Evolutionary conservation across 1,140 invertebrate species (phyloP), one percentile per base, ranked within the genome.

Genomic region (Pachypeltis micranthus): DNA sequence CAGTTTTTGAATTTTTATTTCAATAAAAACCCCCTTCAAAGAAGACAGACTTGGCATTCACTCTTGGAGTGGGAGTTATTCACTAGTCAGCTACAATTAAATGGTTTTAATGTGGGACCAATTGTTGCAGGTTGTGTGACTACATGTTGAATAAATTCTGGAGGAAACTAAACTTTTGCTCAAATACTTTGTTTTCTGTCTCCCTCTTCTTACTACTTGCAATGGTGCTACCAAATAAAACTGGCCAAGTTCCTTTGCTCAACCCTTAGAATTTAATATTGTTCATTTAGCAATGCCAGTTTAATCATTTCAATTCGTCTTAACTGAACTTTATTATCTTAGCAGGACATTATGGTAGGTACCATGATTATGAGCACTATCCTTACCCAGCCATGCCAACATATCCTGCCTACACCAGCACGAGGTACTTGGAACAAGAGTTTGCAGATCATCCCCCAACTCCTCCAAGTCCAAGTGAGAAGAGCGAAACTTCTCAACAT

Each of bases 311-410:
- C 29, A 31, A n/a, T 24, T 14, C 55, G 26, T 16, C 34, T 55
- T 3, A 21, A n/a, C 34, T 31, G 12, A 54, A 34, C 58, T 61
- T 62, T 55, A 59, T 61, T 1, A 56, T 67, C 62, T 4, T 47
- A 71, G 71, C 65, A 2, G 65, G 67, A 47, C 68, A 70, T 62
- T 70, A 70, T 63, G 65, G 63, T 31, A 69, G 72, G 34, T 80
- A 80, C 70, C 78, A 78, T 67, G 81, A 84, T 66, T 84, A 83
- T 71, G 81, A 83, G 44, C 79, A 80, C 62, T 83, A 83, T 70
- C 73, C 74, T 19, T 73, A 72, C 61, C 73, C 74, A 77, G 77
- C 66, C 73, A 75, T 56, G 64, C 66, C 44, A 69, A 69, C 61
- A 62, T 74, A 67, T 69, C 72, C 70, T 68, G 71, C 71, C 14